Evolutionary conservation across 2,888 invertebrate species (phyloP), one percentile per base, ranked within the genome.

Genomic region (Lepidochitona cinerea): DNA sequence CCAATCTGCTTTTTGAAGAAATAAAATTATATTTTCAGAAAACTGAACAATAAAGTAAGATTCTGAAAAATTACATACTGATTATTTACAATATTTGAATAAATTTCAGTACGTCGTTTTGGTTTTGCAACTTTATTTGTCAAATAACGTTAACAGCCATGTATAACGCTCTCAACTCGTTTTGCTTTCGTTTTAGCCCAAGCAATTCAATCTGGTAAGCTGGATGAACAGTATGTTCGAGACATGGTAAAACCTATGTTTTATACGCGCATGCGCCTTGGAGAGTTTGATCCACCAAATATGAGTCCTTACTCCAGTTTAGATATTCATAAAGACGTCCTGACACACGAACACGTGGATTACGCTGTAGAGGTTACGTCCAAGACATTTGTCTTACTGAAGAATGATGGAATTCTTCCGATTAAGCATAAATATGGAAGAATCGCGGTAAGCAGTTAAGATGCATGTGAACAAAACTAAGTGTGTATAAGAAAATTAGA

Each of bases 371-470:
- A 68, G n/a, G 81, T 83, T 23, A 85, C 87, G 18, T 79, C 78
- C 68, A 81, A 84, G 74, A 81, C 83, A 5, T 85, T 85, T 74
- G 85, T 86, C 9, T 74, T 87, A 33, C 77, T 87, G 70, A 87
- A 87, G 73, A 87, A 87, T 66, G 53, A 70, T 29, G 73, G 81
- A 64, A 70, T 70, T 2, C 75, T 84, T 0, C 78, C 79, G 0
- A 35, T 78, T 12, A 68, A 26, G 29, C 65, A 37, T 37, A 70
- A 54, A 23, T 68, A 70, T 37, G 49, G 71, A 14, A 78, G 59
- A 33, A 29, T 81, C 6, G 79, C 81, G 1, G 81, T 81, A 75
- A 68, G 81, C 75, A 68, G n/a, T n/a, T n/a, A n/a, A n/a, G n/a
- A n/a, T n/a, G n/a, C n/a, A n/a, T n/a, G n/a, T n/a, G n/a, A n/a